Evolutionary conservation across 2,113 vertebrate genomes (phyloP), one percentile per base, ranked within the genome.

Genomic region (Pagrus major): DNA sequence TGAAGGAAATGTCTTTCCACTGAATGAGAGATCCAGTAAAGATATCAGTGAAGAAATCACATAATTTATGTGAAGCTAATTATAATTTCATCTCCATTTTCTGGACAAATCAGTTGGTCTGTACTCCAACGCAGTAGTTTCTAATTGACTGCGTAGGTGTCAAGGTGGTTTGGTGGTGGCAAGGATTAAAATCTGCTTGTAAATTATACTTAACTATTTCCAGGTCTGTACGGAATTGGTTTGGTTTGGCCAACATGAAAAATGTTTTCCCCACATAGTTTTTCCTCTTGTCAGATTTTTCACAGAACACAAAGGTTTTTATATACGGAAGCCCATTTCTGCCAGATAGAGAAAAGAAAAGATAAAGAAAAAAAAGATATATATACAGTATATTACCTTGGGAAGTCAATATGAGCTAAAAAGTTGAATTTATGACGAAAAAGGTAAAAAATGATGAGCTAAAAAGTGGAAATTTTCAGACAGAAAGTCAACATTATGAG

Each of bases 181-280:
- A 42, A 56, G 52, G 61, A 49, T 81, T 55, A 58, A 67, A 72
- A 60, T 60, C 23, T 16, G 66, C 27, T 67, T 69, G 51, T 33
- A 76, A 64, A 73, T 77, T 61, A 56, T 14, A 65, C 23, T 52
- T 20, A 83, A 77, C 52, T 73, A 29, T 77, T 71, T 74, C 44
- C 65, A 58, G 59, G 41, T 71, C 20, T 31, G 11, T 18, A 18
- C 56, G 54, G n/a, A 25, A 54, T 41, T 33, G 31, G 10, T 69
- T 42, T 33, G 52, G 33, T 66, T 42, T 76, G 23, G 39, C 3
- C 44, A 59, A 44, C 29, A 49, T n/a, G 29, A 23, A 55, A n/a
- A 31, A 66, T 54, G 31, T 47, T 75, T 35, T 71, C 58, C 49
- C 72, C 61, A 6, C 63, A 44, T 33, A 56, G 10, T 46, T 56